These are phyloP conservation scores for Apodemia hepburni DNA, from an alignment of 2,888 invertebrate species.

Conservation along the genomic window DNA sequence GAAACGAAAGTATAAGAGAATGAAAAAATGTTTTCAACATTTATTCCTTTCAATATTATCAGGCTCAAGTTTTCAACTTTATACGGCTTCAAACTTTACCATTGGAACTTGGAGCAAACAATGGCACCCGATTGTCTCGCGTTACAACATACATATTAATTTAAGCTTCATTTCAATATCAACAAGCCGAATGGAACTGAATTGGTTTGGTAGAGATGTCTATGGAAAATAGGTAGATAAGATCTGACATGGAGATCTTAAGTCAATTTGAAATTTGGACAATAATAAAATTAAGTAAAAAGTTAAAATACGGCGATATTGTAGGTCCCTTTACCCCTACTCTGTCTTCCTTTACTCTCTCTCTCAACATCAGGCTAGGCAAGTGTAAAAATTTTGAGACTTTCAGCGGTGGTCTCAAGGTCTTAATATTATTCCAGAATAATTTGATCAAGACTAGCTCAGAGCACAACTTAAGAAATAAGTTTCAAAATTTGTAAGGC, in stretches of 20 bases:
- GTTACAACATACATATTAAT: slow-evolving; percentile 61
- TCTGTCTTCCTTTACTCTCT: no score
- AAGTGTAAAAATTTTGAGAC: no score
- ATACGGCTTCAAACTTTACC: slow-evolving; percentile 24
- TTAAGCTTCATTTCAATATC: slow-evolving; percentile 67
- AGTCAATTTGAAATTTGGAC: no score
- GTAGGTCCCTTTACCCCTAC: no score
- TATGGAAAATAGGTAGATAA: neutral
- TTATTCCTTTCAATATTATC: neutral
- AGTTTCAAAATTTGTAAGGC: no score
- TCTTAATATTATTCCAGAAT: no score
- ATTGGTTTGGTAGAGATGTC: slow-evolving; percentile 27
- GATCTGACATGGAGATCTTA: neutral
- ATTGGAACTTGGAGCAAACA: slow-evolving; percentile 51
- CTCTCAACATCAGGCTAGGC: no score
- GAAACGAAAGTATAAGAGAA: neutral
- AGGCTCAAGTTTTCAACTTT: slow-evolving; percentile 21
- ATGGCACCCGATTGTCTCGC: slow-evolving; percentile 50
- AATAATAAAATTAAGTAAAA: no score
- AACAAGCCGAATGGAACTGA: slow-evolving; percentile 52
- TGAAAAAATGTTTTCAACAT: slow-evolving; percentile 3
- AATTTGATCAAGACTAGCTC: no score
- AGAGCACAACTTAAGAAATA: no score
- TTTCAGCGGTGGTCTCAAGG: no score
- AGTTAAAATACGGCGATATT: no score